phyloP scores from a whole-genome alignment of 2,797 vertebrate genomes.

The Argentina silus region DNA sequence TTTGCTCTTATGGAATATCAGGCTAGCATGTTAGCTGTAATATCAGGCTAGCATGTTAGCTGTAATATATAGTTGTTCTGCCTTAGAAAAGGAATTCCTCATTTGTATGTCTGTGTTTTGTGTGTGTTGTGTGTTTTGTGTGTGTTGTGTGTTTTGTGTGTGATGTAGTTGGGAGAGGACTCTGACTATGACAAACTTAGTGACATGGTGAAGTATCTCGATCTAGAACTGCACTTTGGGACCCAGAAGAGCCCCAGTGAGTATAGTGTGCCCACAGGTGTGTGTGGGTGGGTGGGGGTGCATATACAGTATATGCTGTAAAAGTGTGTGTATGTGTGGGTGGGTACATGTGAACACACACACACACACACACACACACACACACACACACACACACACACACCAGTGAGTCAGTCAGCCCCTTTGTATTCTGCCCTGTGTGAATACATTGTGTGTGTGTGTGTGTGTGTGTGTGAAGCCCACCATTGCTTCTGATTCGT shows the following conservation, averaged over 20 bases:
- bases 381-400: too few relatives aligned
- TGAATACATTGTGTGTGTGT: neutral
- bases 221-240: slow-evolving; percentile 96
- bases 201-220: slow-evolving; percentile 99
- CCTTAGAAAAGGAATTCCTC: too few relatives aligned
- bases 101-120: too few relatives aligned
- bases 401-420: slow-evolving; percentile 5
- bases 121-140: too few relatives aligned
- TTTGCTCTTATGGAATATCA: too few relatives aligned
- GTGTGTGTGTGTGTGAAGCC: slow-evolving; percentile 11
- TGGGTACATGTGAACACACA: too few relatives aligned
- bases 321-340: neutral
- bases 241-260: slow-evolving; percentile 91
- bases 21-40: too few relatives aligned
- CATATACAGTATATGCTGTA: too few relatives aligned
- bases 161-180: slow-evolving; percentile 88
- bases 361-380: too few relatives aligned
- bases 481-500: slow-evolving; percentile 25
- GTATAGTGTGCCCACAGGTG: slow-evolving; percentile 56
- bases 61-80: too few relatives aligned
- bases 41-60: too few relatives aligned
- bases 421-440: neutral
- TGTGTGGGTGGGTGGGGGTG: neutral
- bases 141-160: neutral
- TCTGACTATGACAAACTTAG: slow-evolving; percentile 97